phyloP scores from a whole-genome alignment of 2,797 vertebrate species.

The Anolis apletophallus region DNA sequence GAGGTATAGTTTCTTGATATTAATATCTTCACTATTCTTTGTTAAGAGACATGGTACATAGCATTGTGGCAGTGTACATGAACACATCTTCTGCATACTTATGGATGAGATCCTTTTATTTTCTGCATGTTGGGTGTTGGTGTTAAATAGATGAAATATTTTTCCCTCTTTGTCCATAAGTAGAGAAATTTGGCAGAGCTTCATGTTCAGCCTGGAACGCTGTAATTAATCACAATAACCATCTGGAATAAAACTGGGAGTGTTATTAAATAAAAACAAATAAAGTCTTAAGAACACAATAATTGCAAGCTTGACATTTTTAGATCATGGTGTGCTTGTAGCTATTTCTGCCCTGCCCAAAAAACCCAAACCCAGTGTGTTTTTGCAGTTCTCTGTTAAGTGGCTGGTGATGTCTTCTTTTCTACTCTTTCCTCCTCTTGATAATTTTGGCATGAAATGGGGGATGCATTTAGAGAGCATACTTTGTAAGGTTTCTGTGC shows the following conservation, averaged over 20 bases:
- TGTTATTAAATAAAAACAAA: slow-evolving; percentile 52
- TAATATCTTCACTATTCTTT: slow-evolving; percentile 7
- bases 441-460: neutral
- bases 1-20: neutral
- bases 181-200: slow-evolving; percentile 36
- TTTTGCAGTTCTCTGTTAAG: neutral
- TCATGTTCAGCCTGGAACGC: neutral
- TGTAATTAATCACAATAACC: slow-evolving; percentile 63
- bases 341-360: slow-evolving; percentile 45
- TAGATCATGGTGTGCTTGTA: slow-evolving; percentile 16
- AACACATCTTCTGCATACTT: fast-evolving
- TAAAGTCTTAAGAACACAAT: slow-evolving; percentile 29
- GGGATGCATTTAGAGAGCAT: neutral
- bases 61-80: neutral
- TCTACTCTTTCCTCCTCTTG: neutral
- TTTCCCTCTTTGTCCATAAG: neutral
- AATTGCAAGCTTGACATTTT: slow-evolving; percentile 50
- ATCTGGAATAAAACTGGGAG: slow-evolving; percentile 50
- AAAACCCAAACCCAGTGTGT: neutral
- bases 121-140: neutral
- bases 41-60: fast-evolving
- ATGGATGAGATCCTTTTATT: neutral
- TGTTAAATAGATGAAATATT: slow-evolving; percentile 34
- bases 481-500: neutral
- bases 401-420: neutral